Base-by-base conservation (phyloP, 2,113 vertebrate genomes). In the Phylloscopus trochiloides region DNA sequence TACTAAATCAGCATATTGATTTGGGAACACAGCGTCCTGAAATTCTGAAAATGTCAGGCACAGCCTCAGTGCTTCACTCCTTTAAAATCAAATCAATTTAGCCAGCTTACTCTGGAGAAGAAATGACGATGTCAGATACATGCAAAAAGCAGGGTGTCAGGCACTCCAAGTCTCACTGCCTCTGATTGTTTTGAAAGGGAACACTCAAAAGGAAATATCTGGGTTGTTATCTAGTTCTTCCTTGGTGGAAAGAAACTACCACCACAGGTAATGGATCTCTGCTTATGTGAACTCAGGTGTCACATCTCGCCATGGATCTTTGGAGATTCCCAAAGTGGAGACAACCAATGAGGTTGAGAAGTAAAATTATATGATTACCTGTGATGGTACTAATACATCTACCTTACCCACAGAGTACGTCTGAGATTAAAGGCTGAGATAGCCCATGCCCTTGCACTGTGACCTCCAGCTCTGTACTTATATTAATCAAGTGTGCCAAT, bases 1-100 rank as follows among this genome's bases (percentile, higher is more conserved):
- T 96, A 93, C 92, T 97, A 96, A 97, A 97, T 96, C 95, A 97
- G 94, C 96, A 97, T 96, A 97, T 95, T 96, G 96, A 97, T 96
- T 91, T 95, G 90, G 86, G 96, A 97, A 97, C 93, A 94, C 48
- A 81, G 86, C 31, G 93, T 97, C 96, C 95, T 90, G 86, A 86
- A 96, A 96, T 96, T 93, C 93, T 96, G 92, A 95, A 97, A 97
- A 96, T 95, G 96, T 94, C 96, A 97, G 96, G 68, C 96, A 96
- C 66, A 95, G 82, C 32, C 86, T 96, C 90, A 95, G 92, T 32
- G 86, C 90, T 94, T 96, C 90, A 93, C 90, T 96, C 84, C 93
- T 95, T 96, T 92, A 94, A 96, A 97, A 96, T 94, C 83, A 92
- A 93, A 95, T 96, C 91, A 93, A 96, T 95, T 96, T 93, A 95